A percentile compares a stretch with the other conserved stretches of the same genome.
Evolutionary conservation across 2,797 vertebrate genomes (phyloP).

Genomic region (Prunella strophiata): DNA sequence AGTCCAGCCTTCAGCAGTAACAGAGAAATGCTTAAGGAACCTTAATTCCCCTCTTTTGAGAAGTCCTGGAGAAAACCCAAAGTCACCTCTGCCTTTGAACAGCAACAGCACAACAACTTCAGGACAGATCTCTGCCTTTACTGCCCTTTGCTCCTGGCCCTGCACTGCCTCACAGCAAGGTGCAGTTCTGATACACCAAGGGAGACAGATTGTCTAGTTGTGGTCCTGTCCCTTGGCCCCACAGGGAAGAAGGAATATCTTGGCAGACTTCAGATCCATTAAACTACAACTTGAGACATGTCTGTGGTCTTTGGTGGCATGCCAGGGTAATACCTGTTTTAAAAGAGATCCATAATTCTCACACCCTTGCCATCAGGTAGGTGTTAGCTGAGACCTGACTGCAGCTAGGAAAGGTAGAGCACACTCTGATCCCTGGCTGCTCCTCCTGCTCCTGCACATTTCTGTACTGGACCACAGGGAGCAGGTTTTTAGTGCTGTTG

Average conservation of each 20-base stretch:
- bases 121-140: not conserved
- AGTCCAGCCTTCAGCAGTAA: not conserved
- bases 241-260: not conserved
- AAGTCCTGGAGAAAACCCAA: not conserved
- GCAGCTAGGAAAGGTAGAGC: not conserved
- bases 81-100: not conserved
- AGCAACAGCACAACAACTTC: not conserved
- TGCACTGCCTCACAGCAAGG: not conserved
- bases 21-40: rapidly evolving
- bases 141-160: not conserved
- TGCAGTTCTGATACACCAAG: not conserved
- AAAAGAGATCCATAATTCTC: not conserved
- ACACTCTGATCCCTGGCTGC: not conserved
- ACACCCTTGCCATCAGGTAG: not conserved
- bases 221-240: not conserved
- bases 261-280: not conserved
- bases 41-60: not conserved
- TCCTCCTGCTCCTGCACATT: not conserved
- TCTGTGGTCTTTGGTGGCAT: not conserved
- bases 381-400: not conserved
- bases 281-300: not conserved
- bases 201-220: too few relatives aligned
- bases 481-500: not conserved
- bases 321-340: not conserved
- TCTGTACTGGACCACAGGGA: not conserved